Evolutionary conservation across 2,888 invertebrate species (phyloP), one percentile per base, ranked within the genome.

Genomic region (Apoderus coryli): DNA sequence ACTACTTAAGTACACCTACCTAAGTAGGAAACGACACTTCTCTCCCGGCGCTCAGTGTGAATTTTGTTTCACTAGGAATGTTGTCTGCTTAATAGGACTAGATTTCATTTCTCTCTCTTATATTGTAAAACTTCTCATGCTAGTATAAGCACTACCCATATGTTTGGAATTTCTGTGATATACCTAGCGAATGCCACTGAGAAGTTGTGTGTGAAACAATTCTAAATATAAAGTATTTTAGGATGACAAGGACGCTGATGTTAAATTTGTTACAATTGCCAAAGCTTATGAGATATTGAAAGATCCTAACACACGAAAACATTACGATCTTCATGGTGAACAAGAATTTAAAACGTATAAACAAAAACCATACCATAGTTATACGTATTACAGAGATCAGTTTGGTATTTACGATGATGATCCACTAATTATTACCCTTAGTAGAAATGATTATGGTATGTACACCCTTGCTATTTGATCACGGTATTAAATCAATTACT

Each of bases 381-480:
- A 85, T 65, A 69, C 73, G 38, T 88, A 76, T 54, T 86, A 85
- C 50, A 71, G 69, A 41, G 69, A 78, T 46, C 71, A 75, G 45
- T 79, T 88, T 65, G 88, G 85, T 33, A 69, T 89, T 37, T 89
- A 88, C 56, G 81, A 85, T 51, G 77, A 85, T 51, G 85, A 88
- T 59, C 72, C 72, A 12, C 70, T 76, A 56, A 78, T 89, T 36
- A 71, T 80, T 14, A 84, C 84, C 1, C 57, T 89, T 3, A 76
- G 73, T 42, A 67, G 66, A 44, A 64, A 69, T 35, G 79, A 74
- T 49, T 89, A 79, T 64, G 73, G 82, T 82, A 57, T 19, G n/a
- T n/a, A n/a, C n/a, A n/a, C n/a, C n/a, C n/a, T n/a, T n/a, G n/a
- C n/a, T n/a, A n/a, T n/a, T n/a, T n/a, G n/a, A n/a, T n/a, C n/a